Conservation (phyloP, 1,140 invertebrate species). For the Drosophila rufa region DNA sequence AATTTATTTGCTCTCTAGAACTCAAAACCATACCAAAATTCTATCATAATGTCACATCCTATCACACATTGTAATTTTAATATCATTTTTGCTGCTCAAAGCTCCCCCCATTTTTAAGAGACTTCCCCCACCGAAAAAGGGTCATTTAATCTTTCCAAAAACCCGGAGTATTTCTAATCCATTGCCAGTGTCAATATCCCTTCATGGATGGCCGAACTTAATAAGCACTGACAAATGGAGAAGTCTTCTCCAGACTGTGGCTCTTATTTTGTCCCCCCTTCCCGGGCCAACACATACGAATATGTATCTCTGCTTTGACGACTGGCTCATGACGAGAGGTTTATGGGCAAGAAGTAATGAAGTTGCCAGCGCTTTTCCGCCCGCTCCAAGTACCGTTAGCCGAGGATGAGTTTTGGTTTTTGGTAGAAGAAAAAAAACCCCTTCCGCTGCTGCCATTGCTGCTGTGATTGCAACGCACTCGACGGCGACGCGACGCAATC, state of each 20-base stretch:
- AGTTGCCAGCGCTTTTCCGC: constrained; percentile 37
- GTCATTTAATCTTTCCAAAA: constrained; percentile 10
- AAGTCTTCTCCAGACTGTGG: constrained; percentile 13
- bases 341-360: constrained; percentile 50
- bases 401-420: constrained; percentile 38
- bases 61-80: background rate
- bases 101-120: background rate
- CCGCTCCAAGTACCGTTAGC: constrained; percentile 43
- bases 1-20: background rate
- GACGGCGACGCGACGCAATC: constrained; percentile 54
- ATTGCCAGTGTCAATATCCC: constrained; percentile 42
- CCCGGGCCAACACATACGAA: constrained; percentile 10
- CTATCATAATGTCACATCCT: background rate
- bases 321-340: constrained; percentile 52
- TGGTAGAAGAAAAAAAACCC: constrained; percentile 10
- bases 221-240: constrained; percentile 46
- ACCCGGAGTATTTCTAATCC: constrained; percentile 17
- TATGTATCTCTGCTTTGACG: constrained; percentile 20
- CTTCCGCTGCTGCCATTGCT: constrained; percentile 10
- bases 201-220: constrained; percentile 36
- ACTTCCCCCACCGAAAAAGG: background rate
- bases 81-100: constrained; percentile 2
- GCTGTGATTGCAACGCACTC: constrained; percentile 58
- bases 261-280: constrained; percentile 8
- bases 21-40: too few relatives aligned